Evolutionary conservation across 2,888 invertebrate species (phyloP).

Genomic region (Tachystola acroxantha): DNA sequence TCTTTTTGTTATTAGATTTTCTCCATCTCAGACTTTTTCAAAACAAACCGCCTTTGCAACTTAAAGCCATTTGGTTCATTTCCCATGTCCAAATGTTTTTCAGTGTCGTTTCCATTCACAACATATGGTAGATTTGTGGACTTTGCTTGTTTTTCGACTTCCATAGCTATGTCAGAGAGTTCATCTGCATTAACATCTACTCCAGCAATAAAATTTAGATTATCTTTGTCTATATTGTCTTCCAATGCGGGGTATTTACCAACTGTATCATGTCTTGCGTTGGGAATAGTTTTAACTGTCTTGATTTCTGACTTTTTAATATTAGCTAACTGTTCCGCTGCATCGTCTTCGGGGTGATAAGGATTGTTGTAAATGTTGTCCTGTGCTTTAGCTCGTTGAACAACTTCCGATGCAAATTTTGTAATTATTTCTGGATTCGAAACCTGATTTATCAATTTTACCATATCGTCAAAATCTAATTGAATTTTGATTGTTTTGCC

Average conservation of each 20-base stretch:
- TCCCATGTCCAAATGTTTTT: neutral
- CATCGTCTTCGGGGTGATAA: constrained; percentile 45
- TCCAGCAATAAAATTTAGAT: constrained; percentile 24
- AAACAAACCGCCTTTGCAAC: neutral
- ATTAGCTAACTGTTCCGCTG: constrained; percentile 6
- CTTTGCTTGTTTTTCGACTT: constrained; percentile 1
- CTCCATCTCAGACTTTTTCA: neutral
- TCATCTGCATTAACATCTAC: constrained; percentile 18
- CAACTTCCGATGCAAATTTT: constrained; percentile 20
- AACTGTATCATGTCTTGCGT: too few relatives aligned
- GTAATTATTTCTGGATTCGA: constrained; percentile 19
- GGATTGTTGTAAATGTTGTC: constrained; percentile 30
- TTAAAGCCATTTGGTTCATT: neutral
- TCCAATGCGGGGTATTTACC: too few relatives aligned
- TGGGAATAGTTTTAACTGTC: too few relatives aligned
- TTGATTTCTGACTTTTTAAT: too few relatives aligned
- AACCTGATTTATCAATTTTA: constrained; percentile 23
- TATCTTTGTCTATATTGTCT: constrained; percentile 26
- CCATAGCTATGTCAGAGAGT: constrained; percentile 14
- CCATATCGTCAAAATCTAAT: constrained; percentile 31
- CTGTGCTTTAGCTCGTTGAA: constrained; percentile 15
- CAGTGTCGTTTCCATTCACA: neutral
- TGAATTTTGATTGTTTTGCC: constrained; percentile 29
- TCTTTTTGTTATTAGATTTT: too few relatives aligned
- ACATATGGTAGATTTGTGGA: neutral